Conservation (phyloP, 2,113 vertebrate genomes). For the Grammomys dolichurus region DNA sequence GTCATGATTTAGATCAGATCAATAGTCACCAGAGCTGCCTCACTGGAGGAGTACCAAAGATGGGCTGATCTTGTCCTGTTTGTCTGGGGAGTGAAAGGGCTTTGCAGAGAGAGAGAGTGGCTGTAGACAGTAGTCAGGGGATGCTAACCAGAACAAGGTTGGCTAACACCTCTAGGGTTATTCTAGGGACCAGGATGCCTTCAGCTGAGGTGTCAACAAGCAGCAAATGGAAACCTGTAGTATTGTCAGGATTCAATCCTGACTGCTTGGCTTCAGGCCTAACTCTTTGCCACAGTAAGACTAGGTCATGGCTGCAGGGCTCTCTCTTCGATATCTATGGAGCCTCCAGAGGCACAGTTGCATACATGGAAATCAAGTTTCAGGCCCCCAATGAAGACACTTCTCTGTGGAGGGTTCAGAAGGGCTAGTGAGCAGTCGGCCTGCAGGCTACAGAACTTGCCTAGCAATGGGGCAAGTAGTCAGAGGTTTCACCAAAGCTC, state of each 20-base stretch:
- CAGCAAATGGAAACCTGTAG: background rate
- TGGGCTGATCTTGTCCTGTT: background rate
- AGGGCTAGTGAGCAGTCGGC: background rate
- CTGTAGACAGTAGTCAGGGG: background rate
- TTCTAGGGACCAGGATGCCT: background rate
- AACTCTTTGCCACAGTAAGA: background rate
- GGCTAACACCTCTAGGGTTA: background rate
- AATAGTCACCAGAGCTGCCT: background rate
- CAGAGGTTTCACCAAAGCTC: background rate
- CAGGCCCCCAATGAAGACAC: too few relatives aligned
- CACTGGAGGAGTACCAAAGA: background rate
- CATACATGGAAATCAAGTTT: background rate
- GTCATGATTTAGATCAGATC: background rate
- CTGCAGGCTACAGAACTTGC: too few relatives aligned
- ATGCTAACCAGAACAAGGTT: background rate
- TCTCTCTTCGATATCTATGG: background rate
- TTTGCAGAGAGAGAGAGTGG: background rate
- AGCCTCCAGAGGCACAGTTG: background rate
- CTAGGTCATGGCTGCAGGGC: background rate
- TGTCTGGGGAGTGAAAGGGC: background rate
- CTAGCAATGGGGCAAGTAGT: background rate
- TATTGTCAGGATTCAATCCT: background rate
- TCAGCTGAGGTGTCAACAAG: background rate
- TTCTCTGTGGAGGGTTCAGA: background rate
- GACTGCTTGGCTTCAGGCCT: background rate